A percentile compares a stretch with the other conserved stretches of the same genome.
These are phyloP conservation scores for Zaprionus vittiger DNA, from an alignment of 1,140 invertebrate species.

Conservation along the genomic window DNA sequence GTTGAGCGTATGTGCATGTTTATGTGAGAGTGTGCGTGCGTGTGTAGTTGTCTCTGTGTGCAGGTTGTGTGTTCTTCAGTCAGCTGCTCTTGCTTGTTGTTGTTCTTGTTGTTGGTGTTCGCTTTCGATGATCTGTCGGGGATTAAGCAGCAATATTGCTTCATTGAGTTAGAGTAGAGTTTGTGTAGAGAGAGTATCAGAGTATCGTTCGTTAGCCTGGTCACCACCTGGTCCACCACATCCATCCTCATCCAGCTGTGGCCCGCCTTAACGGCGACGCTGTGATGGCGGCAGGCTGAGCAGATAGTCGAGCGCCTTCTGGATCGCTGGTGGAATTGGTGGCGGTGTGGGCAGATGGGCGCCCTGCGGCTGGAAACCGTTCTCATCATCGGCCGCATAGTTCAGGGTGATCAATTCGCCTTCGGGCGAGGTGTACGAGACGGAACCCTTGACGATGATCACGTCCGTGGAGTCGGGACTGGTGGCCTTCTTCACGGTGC, in stretches of 20 bases:
- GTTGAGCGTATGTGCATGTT: constrained; percentile 3
- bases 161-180: constrained; percentile 33
- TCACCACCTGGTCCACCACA: constrained; percentile 22
- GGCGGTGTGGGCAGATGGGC: constrained; percentile 90
- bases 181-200: constrained; percentile 27
- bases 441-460: constrained; percentile 89
- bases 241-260: constrained; percentile 3
- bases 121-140: constrained; percentile 25
- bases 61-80: constrained; percentile 71
- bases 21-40: constrained; percentile 19
- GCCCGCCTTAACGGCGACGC: constrained; percentile 63
- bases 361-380: constrained; percentile 89
- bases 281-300: constrained; percentile 84
- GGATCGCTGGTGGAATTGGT: constrained; percentile 91
- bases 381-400: constrained; percentile 92
- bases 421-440: constrained; percentile 92
- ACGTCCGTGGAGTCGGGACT: constrained; percentile 87
- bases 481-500: constrained; percentile 87
- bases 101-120: constrained; percentile 37
- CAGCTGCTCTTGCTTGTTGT: constrained; percentile 43
- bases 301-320: constrained; percentile 89
- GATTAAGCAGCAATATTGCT: constrained; percentile 41
- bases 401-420: constrained; percentile 90
- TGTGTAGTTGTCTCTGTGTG: constrained; percentile 50
- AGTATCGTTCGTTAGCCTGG: constrained; percentile 38